Evolutionary conservation across 1,140 invertebrate species (phyloP).

Genomic region (Leptinotarsa texana): DNA sequence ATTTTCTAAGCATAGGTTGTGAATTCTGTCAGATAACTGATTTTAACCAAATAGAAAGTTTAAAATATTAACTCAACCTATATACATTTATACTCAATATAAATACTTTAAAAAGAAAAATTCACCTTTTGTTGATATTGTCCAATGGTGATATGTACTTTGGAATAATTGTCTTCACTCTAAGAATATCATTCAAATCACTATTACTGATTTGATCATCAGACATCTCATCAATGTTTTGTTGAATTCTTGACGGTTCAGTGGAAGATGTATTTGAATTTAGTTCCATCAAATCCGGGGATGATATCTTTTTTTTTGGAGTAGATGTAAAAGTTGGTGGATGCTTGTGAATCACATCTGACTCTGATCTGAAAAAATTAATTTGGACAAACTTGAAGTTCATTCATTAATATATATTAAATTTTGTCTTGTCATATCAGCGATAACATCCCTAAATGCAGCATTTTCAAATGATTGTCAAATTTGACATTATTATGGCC

Average conservation of each 20-base stretch:
- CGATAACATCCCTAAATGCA: no score
- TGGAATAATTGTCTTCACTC: slow-evolving; percentile 32
- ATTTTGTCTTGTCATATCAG: no score
- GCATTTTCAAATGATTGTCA: no score
- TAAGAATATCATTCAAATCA: slow-evolving; percentile 40
- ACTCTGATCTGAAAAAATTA: no score
- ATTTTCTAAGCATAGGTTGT: no score
- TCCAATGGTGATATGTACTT: slow-evolving; percentile 40
- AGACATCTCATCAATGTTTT: neutral
- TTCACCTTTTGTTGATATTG: slow-evolving; percentile 29
- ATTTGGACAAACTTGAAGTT: no score
- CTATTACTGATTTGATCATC: slow-evolving; percentile 19
- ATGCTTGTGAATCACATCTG: no score
- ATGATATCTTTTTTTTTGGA: slow-evolving; percentile 1
- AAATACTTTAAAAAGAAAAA: slow-evolving; percentile 22
- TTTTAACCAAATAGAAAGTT: no score
- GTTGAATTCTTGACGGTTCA: neutral
- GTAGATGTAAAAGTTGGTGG: neutral
- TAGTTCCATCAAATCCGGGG: neutral
- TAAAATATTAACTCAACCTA: neutral
- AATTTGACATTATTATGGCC: no score
- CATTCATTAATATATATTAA: no score
- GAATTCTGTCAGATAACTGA: no score
- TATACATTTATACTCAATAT: neutral
- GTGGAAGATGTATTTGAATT: neutral